phyloP scores from a whole-genome alignment of 2,797 vertebrate species.

The Somateria mollissima region DNA sequence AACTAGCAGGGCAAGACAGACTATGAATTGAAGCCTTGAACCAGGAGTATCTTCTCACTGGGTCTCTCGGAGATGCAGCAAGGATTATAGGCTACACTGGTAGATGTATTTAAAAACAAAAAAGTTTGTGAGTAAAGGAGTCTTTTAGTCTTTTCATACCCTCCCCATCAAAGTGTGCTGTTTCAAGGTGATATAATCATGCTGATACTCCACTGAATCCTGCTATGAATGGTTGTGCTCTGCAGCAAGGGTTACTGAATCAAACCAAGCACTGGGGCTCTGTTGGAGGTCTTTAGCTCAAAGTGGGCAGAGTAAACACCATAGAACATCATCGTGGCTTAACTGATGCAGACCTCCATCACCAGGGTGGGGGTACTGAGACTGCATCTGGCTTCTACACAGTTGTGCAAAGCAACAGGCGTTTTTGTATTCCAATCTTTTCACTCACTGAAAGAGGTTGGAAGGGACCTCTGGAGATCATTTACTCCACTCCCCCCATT shows the following conservation, averaged over 20 bases:
- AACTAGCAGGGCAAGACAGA: neutral
- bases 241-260: neutral
- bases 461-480: neutral
- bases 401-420: neutral
- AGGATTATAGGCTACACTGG: neutral
- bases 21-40: neutral
- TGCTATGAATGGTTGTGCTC: neutral
- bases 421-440: neutral
- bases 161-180: neutral
- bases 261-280: neutral
- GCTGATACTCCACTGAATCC: too few species aligned
- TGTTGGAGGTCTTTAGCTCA: neutral
- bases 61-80: neutral
- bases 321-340: neutral
- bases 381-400: neutral
- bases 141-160: too few species aligned
- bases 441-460: neutral
- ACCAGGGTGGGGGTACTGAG: neutral
- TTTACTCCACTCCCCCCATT: neutral
- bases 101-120: neutral
- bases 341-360: neutral
- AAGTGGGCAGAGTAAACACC: neutral
- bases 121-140: neutral
- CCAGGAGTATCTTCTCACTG: neutral
- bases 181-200: accelerated